A percentile compares a stretch with the other conserved stretches of the same genome.
Evolutionary conservation across 2,888 invertebrate genomes (phyloP).

Genomic region (Steromphala cineraria): DNA sequence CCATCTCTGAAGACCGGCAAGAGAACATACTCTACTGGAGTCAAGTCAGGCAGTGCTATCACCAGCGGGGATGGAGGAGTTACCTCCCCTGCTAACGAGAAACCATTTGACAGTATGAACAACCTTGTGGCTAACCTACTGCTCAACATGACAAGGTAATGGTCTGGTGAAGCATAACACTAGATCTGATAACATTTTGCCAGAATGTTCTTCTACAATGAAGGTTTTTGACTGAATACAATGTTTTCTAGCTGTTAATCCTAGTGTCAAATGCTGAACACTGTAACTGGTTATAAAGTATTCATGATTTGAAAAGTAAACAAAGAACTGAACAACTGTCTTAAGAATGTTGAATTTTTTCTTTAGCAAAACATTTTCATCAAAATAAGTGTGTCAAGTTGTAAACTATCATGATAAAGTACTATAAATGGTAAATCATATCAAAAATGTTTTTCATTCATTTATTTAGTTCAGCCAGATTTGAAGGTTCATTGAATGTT

Average conservation of each 20-base stretch:
- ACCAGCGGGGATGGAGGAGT: constrained; percentile 65
- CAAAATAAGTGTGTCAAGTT: too few relatives aligned
- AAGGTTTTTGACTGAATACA: too few relatives aligned
- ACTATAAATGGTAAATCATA: not conserved
- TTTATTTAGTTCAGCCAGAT: constrained; percentile 74
- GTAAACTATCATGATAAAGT: too few relatives aligned
- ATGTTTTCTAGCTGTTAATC: too few relatives aligned
- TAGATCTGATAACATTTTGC: too few relatives aligned
- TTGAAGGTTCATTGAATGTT: constrained; percentile 76
- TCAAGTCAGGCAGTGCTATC: constrained; percentile 68
- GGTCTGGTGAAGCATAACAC: not conserved
- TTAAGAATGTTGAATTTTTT: too few relatives aligned
- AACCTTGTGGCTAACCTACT: constrained; percentile 76
- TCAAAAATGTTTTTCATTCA: not conserved
- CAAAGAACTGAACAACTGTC: too few relatives aligned
- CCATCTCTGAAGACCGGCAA: constrained; percentile 69
- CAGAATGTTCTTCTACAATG: too few relatives aligned
- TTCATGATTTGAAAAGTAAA: too few relatives aligned
- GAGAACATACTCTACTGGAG: constrained; percentile 57
- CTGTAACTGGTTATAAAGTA: too few relatives aligned
- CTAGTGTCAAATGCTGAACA: too few relatives aligned
- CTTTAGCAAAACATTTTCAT: too few relatives aligned
- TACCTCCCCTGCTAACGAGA: constrained; percentile 60
- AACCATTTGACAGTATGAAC: constrained; percentile 76
- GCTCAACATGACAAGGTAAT: constrained; percentile 75